phyloP scores from a whole-genome alignment of 2,888 invertebrate genomes.

The Sialis fuliginosa region DNA sequence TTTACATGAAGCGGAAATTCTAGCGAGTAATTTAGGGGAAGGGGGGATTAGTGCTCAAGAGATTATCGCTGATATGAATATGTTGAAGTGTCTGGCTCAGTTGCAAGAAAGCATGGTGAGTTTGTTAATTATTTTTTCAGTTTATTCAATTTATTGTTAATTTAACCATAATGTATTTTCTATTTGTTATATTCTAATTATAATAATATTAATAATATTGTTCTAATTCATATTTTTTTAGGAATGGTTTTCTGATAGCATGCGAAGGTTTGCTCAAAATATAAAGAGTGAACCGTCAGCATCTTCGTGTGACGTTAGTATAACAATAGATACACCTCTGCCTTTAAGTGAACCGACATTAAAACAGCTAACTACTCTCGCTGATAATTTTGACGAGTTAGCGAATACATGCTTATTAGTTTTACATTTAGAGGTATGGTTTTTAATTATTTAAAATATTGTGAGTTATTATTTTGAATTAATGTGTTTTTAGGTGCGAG shows the following conservation, averaged over 20 bases:
- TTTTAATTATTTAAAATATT: background rate
- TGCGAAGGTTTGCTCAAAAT: constrained; percentile 38
- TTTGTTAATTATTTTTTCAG: constrained; percentile 1
- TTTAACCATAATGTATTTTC: too few relatives aligned
- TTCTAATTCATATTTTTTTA: too few relatives aligned
- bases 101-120: constrained; percentile 80
- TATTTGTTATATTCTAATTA: too few relatives aligned
- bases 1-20: constrained; percentile 78
- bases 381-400: constrained; percentile 70
- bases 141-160: too few relatives aligned
- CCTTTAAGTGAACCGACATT: constrained; percentile 36
- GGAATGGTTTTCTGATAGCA: constrained; percentile 65
- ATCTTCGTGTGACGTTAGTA: constrained; percentile 20
- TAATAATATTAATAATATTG: too few relatives aligned
- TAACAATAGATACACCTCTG: constrained; percentile 16
- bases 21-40: constrained; percentile 81
- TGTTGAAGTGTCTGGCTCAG: constrained; percentile 70
- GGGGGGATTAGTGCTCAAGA: constrained; percentile 70
- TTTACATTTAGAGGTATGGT: constrained; percentile 69
- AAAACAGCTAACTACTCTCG: constrained; percentile 48
- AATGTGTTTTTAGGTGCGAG: constrained; percentile 43
- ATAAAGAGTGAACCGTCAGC: constrained; percentile 30
- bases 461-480: constrained; percentile 2
- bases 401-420: constrained; percentile 82
- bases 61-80: constrained; percentile 68